A percentile compares a stretch with the other conserved stretches of the same genome.
Evolutionary conservation across 2,113 vertebrate genomes (phyloP).

Genomic region (Paradoxurus hermaphroditus): DNA sequence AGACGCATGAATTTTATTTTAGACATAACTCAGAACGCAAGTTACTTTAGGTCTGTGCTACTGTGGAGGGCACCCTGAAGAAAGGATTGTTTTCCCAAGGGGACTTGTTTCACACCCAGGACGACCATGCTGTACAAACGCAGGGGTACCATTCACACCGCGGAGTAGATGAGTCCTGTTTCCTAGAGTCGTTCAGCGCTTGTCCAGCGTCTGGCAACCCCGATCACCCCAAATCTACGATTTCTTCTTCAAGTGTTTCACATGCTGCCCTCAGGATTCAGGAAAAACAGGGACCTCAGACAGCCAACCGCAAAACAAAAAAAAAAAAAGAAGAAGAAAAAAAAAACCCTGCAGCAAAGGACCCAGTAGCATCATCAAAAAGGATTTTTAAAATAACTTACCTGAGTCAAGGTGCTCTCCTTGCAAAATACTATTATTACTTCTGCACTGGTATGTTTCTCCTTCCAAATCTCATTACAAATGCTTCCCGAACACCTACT

Average conservation of each 20-base stretch:
- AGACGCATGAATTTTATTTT: neutral
- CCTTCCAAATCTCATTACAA: neutral
- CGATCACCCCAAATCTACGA: neutral
- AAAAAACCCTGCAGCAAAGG: neutral
- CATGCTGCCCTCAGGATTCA: neutral
- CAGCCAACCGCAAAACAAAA: neutral
- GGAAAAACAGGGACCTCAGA: neutral
- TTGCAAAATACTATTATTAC: neutral
- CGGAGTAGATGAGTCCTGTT: fast-evolving
- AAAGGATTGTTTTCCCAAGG: neutral
- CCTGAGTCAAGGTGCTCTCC: neutral
- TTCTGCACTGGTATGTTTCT: neutral
- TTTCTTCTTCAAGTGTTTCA: neutral
- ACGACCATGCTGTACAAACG: fast-evolving
- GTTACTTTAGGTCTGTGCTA: neutral
- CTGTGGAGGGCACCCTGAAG: neutral
- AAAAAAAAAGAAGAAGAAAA: neutral
- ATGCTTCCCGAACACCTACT: constrained; percentile 1
- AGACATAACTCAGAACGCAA: neutral
- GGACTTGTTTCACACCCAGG: neutral
- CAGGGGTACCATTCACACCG: neutral
- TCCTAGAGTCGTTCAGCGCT: fast-evolving
- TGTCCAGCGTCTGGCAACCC: neutral
- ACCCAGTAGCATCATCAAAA: neutral
- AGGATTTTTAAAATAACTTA: neutral